These are phyloP conservation scores for Hystrix cristata DNA, from an alignment of 2,113 vertebrate genomes.

Conservation along the genomic window DNA sequence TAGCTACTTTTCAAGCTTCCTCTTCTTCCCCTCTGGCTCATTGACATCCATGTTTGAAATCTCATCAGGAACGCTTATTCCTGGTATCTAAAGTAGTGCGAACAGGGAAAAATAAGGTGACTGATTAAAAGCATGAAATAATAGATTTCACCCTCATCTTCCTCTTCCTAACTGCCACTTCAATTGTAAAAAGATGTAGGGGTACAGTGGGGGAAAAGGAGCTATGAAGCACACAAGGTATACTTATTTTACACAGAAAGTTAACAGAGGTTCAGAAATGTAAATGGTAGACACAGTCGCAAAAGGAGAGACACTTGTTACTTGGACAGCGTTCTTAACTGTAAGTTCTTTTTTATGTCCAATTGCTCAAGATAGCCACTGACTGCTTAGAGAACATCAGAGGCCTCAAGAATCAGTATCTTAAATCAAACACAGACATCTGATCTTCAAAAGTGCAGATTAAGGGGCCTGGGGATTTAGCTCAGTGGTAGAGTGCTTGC, in stretches of 20 bases:
- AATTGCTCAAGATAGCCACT: background rate
- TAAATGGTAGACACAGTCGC: background rate
- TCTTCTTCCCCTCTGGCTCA: constrained; percentile 93
- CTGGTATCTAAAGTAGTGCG: constrained; percentile 89
- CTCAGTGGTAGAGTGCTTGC: no score
- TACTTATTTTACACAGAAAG: background rate
- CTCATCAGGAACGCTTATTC: constrained; percentile 83
- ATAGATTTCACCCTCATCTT: background rate
- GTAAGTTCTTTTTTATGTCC: background rate
- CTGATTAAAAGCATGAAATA: constrained; percentile 8
- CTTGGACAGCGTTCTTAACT: background rate
- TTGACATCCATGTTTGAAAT: constrained; percentile 69
- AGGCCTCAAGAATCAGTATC: background rate
- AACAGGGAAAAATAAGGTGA: background rate
- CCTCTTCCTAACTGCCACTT: background rate
- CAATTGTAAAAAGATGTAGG: background rate
- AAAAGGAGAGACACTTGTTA: background rate
- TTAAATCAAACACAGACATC: background rate
- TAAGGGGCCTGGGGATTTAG: background rate
- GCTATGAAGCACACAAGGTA: background rate
- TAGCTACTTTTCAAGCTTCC: constrained; percentile 90
- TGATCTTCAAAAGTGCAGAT: background rate
- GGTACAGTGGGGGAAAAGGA: background rate
- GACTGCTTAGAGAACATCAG: background rate
- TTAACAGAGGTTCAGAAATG: background rate